A percentile compares a stretch with the other conserved stretches of the same genome.
These are phyloP conservation scores for Horisme vitalbata DNA, from an alignment of 2,888 invertebrate species.

Conservation along the genomic window DNA sequence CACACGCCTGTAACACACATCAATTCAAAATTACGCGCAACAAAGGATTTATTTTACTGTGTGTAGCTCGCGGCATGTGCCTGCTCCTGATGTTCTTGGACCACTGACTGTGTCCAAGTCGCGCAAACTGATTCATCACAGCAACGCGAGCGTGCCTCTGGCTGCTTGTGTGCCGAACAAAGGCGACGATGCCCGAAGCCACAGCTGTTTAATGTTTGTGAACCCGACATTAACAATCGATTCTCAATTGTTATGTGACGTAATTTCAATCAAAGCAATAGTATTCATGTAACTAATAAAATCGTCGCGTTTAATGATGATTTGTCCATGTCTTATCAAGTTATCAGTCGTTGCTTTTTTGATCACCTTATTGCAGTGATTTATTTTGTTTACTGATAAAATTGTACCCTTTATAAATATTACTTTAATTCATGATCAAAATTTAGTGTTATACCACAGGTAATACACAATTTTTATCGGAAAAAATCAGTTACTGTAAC, in stretches of 20 bases:
- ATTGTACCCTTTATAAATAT: too few species aligned
- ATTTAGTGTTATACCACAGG: neutral
- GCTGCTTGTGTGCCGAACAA: constrained; percentile 52
- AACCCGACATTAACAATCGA: constrained; percentile 66
- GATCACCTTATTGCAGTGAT: too few species aligned
- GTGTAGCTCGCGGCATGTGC: constrained; percentile 38
- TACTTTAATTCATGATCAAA: too few species aligned
- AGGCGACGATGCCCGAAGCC: constrained; percentile 57
- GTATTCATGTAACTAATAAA: too few species aligned
- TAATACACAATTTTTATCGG: constrained; percentile 30
- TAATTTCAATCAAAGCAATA: constrained; percentile 29
- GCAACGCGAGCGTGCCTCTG: constrained; percentile 40
- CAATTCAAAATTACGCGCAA: constrained; percentile 43
- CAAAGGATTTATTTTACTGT: constrained; percentile 46
- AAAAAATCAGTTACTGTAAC: constrained; percentile 16
- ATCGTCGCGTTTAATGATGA: neutral
- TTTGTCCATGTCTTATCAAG: neutral
- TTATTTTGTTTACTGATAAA: too few species aligned
- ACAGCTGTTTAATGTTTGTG: constrained; percentile 80
- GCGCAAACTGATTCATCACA: constrained; percentile 45
- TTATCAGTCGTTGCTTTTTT: too few species aligned
- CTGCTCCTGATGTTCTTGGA: constrained; percentile 17
- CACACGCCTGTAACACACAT: constrained; percentile 49
- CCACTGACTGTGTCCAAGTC: constrained; percentile 20
- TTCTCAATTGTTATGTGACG: constrained; percentile 52